Evolutionary conservation across 2,888 invertebrate genomes (phyloP), one percentile per base, ranked within the genome.

Genomic region (Crematogaster levior): DNA sequence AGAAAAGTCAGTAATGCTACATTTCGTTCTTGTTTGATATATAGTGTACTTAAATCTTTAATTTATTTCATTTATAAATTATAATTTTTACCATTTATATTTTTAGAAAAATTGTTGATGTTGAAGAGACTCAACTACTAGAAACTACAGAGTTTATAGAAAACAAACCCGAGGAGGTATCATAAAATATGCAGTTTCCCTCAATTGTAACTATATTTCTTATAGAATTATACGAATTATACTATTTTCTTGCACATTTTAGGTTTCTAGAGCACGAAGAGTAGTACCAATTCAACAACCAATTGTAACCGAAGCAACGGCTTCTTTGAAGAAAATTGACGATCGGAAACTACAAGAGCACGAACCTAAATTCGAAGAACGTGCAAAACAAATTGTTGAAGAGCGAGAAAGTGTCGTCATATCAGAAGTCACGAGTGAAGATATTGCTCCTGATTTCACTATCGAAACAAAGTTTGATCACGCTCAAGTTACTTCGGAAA

Each of bases 261-360:
- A 94, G 94, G 90, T 92, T 73, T 93, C 92, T 18, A 91, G 88
- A 79, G 96, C 96, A 10, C 95, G 95, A 90, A 95, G 95, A 30
- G 93, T 95, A 58, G 92, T 96, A 6, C 95, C 95, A 56, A 95
- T 96, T 84, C 96, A 96, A 88, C 96, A 96, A 86, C 95, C 96
- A 58, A 94, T 97, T 18, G 95, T 95, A 90, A 96, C 96, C 1
- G 95, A 96, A 86, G 96, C 96, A 70, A 95, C 95, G n/a, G 96
- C 96, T 81, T 95, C 96, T 0, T 95, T 96, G 86, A 97, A 96
- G 91, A 96, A 96, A 90, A 95, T 96, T 60, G 96, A 96, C 86
- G 95, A 96, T 84, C 65, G 81, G 27, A 95, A 95, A 88, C 91
- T 93, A 18, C 93, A 93, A 79, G 95, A 95, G 85, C 88, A 92